Evolutionary conservation across 2,113 vertebrate genomes (phyloP).

Genomic region (Oryzias celebensis): DNA sequence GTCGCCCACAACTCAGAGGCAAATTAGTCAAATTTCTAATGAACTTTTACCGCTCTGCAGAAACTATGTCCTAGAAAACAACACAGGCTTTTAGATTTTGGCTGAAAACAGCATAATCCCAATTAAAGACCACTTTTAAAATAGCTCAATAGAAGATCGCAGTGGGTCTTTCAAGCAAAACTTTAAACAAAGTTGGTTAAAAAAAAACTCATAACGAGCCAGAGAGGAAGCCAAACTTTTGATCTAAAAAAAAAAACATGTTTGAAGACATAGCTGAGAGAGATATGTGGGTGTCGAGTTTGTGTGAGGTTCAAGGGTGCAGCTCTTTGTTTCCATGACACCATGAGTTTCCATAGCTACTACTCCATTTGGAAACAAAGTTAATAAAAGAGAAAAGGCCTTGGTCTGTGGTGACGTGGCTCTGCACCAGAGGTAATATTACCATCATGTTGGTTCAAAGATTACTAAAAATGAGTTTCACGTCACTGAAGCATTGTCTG

Average conservation of each 20-base stretch:
- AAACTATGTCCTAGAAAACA: no score
- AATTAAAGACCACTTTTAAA: no score
- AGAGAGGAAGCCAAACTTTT: not conserved
- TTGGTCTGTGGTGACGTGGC: not conserved
- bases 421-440: slow-evolving; percentile 1
- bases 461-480: no score
- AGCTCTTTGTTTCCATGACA: slow-evolving; percentile 50
- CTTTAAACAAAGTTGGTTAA: not conserved
- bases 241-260: not conserved
- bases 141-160: no score
- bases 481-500: no score
- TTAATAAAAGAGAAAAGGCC: slow-evolving; percentile 18
- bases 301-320: slow-evolving; percentile 8
- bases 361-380: slow-evolving; percentile 7
- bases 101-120: no score
- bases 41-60: no score
- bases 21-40: no score
- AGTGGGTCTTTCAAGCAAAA: not conserved
- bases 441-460: no score
- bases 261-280: not conserved
- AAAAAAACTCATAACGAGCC: not conserved
- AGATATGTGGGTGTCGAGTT: slow-evolving; percentile 6
- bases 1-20: no score
- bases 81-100: no score
- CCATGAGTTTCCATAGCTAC: slow-evolving; percentile 37